A percentile compares a stretch with the other conserved stretches of the same genome.
These are phyloP conservation scores for Dipodomys merriami DNA, from an alignment of 2,113 vertebrate species.

Conservation along the genomic window DNA sequence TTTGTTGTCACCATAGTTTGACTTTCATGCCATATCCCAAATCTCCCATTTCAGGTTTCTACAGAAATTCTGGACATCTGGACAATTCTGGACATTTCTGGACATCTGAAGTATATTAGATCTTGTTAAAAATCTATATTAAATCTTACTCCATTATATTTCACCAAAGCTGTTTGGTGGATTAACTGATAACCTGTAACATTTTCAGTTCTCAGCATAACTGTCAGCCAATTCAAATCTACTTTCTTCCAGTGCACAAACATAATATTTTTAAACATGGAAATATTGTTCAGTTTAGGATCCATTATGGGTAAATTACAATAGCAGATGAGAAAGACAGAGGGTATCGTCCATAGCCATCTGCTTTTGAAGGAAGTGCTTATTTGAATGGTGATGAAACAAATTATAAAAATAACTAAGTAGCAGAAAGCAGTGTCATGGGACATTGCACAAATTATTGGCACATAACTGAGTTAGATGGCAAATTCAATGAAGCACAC, in stretches of 20 bases:
- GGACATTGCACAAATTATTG: neutral
- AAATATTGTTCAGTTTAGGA: neutral
- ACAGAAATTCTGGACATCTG: neutral
- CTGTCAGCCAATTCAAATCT: neutral
- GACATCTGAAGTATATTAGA: neutral
- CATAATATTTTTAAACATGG: neutral
- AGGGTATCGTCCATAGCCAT: neutral
- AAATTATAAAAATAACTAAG: neutral
- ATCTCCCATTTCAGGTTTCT: neutral
- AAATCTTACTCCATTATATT: neutral
- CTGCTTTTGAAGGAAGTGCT: neutral
- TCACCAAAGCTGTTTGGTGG: neutral
- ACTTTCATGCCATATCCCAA: neutral
- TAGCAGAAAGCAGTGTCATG: neutral
- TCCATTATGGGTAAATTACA: neutral
- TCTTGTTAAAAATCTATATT: too few relatives aligned
- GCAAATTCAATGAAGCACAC: neutral
- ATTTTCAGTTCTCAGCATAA: neutral
- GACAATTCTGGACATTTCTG: neutral
- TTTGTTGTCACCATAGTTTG: neutral
- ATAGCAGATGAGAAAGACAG: neutral
- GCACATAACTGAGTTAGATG: neutral
- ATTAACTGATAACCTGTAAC: neutral
- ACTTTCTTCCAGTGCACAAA: neutral
- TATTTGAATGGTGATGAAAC: neutral